Evolutionary conservation across 92 coral and sea anemone species (phyloP), one percentile per base, ranked within the genome.

Genomic region (Palythoa heliodiscus): DNA sequence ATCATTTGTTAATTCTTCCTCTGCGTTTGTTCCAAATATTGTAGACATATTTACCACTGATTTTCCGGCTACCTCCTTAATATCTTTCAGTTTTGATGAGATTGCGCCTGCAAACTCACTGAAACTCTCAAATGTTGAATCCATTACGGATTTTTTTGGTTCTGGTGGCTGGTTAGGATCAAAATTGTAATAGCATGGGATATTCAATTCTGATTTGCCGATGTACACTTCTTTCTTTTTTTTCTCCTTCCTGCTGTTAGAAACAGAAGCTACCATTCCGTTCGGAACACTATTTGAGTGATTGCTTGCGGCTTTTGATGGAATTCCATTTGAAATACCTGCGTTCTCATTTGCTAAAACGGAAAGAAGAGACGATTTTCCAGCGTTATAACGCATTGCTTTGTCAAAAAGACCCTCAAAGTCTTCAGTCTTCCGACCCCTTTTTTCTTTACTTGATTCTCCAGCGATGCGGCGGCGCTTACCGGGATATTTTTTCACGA

Each of bases 11-110:
- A 71, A 22, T 20, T 81, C 90, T 15, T 78, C 86, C 11, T 71
- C 38, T 14, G 84, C 38, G 19, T 53, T 60, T 60, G 76, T 76
- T 22, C 89, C 93, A 67, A 84, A 87, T 70, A 82, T 73, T 17
- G 90, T 84, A 22, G 98, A 91, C 16, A 93, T 83, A 81, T 91
- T 94, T 82, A 92, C 69, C 87, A 94, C 87, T 2, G 95, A 92
- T 52, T 92, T 94, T 9, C 95, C 98, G 14, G 81, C 81, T 14
- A 47, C 73, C 43, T 47, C 84, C 47, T 66, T 80, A 2, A 94
- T 89, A 40, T 90, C 98, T 77, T 90, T 90, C 13, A 94, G 71
- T 43, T 91, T 94, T 29, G 95, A 72, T 3, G 98, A 94, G 66
- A 94, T 92, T 7, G 90, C 87, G 37, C 87, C 95, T 8, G 98